A percentile compares a stretch with the other conserved stretches of the same genome.
These are phyloP conservation scores for Rapana venosa DNA, from an alignment of 2,888 invertebrate genomes.

Conservation along the genomic window DNA sequence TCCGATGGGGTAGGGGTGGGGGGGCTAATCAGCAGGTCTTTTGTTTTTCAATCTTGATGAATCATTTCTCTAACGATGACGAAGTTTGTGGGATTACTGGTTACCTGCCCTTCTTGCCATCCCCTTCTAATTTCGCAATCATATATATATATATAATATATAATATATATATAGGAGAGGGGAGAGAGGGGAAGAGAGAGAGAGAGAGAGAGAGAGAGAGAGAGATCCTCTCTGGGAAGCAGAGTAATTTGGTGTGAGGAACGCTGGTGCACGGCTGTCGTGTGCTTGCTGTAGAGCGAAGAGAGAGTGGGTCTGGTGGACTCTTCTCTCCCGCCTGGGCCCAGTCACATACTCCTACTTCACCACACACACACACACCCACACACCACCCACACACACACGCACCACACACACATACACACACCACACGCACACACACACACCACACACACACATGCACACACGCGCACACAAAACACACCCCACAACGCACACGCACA, in stretches of 20 bases:
- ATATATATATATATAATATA: neutral
- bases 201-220: neutral
- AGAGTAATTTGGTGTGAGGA: too few species aligned
- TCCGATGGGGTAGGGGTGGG: too few species aligned
- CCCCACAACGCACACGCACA: too few species aligned
- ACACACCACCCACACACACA: too few species aligned
- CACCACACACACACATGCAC: too few species aligned
- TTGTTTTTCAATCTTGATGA: neutral
- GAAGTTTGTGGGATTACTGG: neutral
- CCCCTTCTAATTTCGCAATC: too few species aligned
- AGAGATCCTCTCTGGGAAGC: neutral
- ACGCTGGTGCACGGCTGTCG: neutral
- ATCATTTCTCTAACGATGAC: neutral
- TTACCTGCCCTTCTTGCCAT: neutral
- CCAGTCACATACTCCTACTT: neutral
- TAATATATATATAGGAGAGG: neutral
- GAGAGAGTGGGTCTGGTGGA: too few species aligned
- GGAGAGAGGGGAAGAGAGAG: neutral
- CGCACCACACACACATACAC: too few species aligned
- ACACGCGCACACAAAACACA: too few species aligned
- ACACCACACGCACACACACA: too few species aligned
- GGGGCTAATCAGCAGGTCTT: neutral
- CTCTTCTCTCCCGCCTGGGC: neutral
- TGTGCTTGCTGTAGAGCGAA: neutral
- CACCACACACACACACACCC: neutral